phyloP scores from a whole-genome alignment of 2,797 vertebrate genomes.

The Hybognathus amarus region DNA sequence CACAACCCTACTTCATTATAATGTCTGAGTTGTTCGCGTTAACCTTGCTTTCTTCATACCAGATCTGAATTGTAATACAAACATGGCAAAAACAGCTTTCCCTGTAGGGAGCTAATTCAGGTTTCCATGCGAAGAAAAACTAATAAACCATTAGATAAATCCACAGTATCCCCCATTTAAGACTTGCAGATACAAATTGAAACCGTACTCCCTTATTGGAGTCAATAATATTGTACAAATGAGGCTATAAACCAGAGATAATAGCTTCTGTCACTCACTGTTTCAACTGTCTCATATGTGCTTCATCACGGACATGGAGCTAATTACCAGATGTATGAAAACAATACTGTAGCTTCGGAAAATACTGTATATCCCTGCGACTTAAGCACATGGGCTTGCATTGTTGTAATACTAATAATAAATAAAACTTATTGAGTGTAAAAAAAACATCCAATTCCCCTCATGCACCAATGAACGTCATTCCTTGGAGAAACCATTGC shows the following conservation, averaged over 20 bases:
- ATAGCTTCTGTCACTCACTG: not conserved
- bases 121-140: not conserved
- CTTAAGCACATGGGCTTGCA: not conserved
- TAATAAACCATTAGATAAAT: slow-evolving; percentile 12
- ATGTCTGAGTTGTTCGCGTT: slow-evolving; percentile 14
- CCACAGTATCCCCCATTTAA: slow-evolving; percentile 14
- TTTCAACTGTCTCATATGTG: not conserved
- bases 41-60: slow-evolving; percentile 12
- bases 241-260: not conserved
- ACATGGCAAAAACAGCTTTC: not conserved
- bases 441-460: not conserved
- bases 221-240: slow-evolving; percentile 2
- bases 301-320: not conserved
- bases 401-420: not conserved
- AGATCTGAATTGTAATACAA: not conserved
- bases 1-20: slow-evolving; percentile 10
- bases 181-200: slow-evolving; percentile 18
- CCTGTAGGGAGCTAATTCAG: not conserved
- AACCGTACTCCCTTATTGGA: not conserved
- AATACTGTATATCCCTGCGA: not conserved
- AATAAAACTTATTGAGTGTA: not conserved
- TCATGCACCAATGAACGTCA: not conserved
- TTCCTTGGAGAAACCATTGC: not conserved
- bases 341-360: not conserved
- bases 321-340: not conserved